Conservation (phyloP, 2,113 vertebrate species). For the Chrysemys picta region DNA sequence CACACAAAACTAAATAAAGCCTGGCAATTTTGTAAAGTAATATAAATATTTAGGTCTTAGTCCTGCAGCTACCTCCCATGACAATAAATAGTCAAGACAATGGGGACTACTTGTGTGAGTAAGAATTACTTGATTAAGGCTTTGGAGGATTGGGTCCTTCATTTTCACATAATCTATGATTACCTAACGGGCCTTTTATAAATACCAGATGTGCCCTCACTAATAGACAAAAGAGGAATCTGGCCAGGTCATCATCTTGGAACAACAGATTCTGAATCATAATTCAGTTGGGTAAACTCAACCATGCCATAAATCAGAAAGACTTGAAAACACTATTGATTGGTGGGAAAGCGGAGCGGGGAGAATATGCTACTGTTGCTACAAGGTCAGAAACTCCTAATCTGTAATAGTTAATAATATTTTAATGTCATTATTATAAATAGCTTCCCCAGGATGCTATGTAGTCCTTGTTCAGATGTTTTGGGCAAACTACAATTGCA, state of each 20-base stretch:
- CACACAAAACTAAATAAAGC: neutral
- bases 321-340: neutral
- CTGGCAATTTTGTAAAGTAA: neutral
- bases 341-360: neutral
- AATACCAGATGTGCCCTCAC: neutral
- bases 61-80: neutral
- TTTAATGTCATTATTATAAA: neutral
- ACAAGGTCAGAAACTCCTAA: neutral
- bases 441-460: neutral
- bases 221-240: neutral
- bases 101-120: neutral
- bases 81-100: neutral
- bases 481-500: neutral
- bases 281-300: neutral
- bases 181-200: neutral
- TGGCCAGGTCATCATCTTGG: neutral
- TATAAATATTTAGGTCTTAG: neutral
- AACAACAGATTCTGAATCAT: neutral
- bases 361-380: neutral
- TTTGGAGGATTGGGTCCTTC: neutral
- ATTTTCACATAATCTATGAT: neutral
- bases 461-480: neutral
- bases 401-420: neutral
- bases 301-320: neutral
- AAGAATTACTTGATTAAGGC: neutral